phyloP scores from a whole-genome alignment of 2,797 vertebrate genomes.

The Miichthys miiuy region DNA sequence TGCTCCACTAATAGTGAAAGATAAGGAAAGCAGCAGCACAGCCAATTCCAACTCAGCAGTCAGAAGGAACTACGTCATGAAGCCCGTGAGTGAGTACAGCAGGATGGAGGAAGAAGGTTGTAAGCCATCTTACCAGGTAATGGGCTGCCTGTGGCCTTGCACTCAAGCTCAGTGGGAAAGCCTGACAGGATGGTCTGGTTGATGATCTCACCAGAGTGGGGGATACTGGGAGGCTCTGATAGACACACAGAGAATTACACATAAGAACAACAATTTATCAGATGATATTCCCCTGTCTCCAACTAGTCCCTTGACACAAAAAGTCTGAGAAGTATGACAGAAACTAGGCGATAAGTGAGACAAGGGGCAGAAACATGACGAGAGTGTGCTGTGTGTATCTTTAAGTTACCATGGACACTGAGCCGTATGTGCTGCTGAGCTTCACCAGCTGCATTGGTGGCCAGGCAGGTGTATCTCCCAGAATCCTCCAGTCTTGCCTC shows the following conservation, averaged over 20 bases:
- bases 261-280: constrained; percentile 23
- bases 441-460: constrained; percentile 96
- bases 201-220: constrained; percentile 85
- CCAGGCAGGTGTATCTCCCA: constrained; percentile 94
- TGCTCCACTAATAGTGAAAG: constrained; percentile 32
- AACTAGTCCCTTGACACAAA: constrained; percentile 22
- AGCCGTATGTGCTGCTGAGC: constrained; percentile 89
- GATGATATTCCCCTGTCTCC: constrained; percentile 32
- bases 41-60: constrained; percentile 20
- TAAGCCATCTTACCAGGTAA: constrained; percentile 87
- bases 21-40: constrained; percentile 38
- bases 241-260: constrained; percentile 51
- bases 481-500: constrained; percentile 89
- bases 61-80: constrained; percentile 11
- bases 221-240: constrained; percentile 92
- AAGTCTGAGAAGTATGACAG: constrained; percentile 6
- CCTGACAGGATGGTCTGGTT: constrained; percentile 93
- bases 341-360: constrained; percentile 35
- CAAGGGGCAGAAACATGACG: constrained; percentile 7
- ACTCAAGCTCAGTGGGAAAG: constrained; percentile 91
- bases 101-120: constrained; percentile 3
- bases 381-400: constrained; percentile 29
- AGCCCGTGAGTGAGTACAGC: constrained; percentile 24
- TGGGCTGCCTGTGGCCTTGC: constrained; percentile 91
- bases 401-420: constrained; percentile 91